phyloP scores from a whole-genome alignment of 1,140 invertebrate species.

The Idris sp. region DNA sequence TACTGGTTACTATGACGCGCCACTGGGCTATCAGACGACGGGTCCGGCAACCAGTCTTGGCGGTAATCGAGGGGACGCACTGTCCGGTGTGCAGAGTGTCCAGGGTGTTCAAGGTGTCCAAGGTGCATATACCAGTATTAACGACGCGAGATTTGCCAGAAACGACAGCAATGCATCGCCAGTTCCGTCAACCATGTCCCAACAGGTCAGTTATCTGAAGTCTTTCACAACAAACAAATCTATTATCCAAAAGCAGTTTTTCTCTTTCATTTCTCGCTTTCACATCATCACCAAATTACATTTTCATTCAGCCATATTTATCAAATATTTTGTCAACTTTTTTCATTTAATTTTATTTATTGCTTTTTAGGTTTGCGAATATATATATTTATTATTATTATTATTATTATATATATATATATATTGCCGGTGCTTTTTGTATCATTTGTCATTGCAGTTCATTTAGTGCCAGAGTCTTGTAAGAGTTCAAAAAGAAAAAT shows the following conservation, averaged over 20 bases:
- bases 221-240: background rate
- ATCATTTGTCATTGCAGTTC: too few species aligned
- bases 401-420: too few species aligned
- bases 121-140: constrained; percentile 85
- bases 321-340: too few species aligned
- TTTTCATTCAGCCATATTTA: too few species aligned
- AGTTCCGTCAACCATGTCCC: constrained; percentile 85
- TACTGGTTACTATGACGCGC: constrained; percentile 78
- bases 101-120: constrained; percentile 76
- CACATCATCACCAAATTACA: too few species aligned
- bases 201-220: constrained; percentile 79
- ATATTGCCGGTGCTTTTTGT: too few species aligned
- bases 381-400: too few species aligned
- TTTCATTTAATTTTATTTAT: too few species aligned
- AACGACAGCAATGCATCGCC: constrained; percentile 91
- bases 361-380: too few species aligned
- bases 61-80: constrained; percentile 81
- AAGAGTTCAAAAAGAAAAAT: too few species aligned
- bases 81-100: constrained; percentile 82
- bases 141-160: constrained; percentile 86
- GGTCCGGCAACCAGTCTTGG: constrained; percentile 77
- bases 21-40: constrained; percentile 77
- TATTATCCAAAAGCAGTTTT: constrained; percentile 26
- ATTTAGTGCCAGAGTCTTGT: too few species aligned
- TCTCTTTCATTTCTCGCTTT: too few species aligned